Evolutionary conservation across 37 sponge, comb jelly and placozoan species (phyloP), one percentile per base, ranked within the genome.

Genomic region (Amphimedon queenslandica): DNA sequence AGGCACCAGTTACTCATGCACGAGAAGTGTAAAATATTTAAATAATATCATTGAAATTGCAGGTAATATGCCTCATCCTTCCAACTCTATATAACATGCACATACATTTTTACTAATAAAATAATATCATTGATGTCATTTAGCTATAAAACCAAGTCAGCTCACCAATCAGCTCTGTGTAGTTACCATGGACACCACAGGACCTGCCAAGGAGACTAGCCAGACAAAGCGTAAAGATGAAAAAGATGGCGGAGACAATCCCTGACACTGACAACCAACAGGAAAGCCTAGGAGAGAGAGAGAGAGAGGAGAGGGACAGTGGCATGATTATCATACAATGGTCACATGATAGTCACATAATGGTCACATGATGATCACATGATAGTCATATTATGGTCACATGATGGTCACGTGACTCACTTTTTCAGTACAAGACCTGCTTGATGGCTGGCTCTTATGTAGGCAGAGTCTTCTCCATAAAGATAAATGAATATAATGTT

Each of bases 381-480:
- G 36, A 58, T 5, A 33, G 6, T 57, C 18, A 37, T 23, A 5
- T 18, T 2, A 1, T 64, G 55, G n/a, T n/a, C 27, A 18, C 37
- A 55, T 55, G 21, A 13, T 29, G 23, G 24, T 37, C 37, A 51
- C 30, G 20, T 38, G 47, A 39, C 35, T n/a, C 1, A 25, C 91
- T 80, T 90, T 39, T 72, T 71, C 21, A 80, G 28, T 31, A 73
- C 57, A 34, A 72, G 58, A 0, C 75, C 82, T 39, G 86, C 69
- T 31, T 77, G 81, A 56, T 90, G 91, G 2, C 82, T 77, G 34
- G 68, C 75, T n/a, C 67, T 74, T 21, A 75, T 4, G 32, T 74
- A 61, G 5, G 5, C 27, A 0, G 66, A 38, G 21, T 47, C 68
- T 1, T 76, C 53, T 1, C 83, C 75, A 60, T 77, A 53, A 27